Evolutionary conservation across 2,888 invertebrate species (phyloP), one percentile per base, ranked within the genome.

Genomic region (Drosophila hamatofila): DNA sequence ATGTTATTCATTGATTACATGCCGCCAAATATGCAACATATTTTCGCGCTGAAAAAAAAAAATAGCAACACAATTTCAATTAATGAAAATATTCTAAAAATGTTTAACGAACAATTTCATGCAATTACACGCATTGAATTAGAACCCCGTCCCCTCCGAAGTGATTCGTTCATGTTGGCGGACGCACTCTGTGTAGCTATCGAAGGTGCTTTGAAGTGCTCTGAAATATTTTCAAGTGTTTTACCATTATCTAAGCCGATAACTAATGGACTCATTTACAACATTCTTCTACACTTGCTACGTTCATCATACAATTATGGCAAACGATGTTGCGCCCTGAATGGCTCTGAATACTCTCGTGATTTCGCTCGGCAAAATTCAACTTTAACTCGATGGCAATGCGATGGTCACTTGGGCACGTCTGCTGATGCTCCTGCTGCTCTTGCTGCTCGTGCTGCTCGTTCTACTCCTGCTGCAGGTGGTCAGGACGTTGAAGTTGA

Each of bases 401-500:
- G 56, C 63, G 61, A 71, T 70, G 57, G 66, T 78, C 85, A 86
- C 91, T 91, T 91, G 90, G 84, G 80, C 91, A 91, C 92, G 87
- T 88, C 80, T 75, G 55, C 51, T 58, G 59, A 30, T 56, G 54
- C 44, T 51, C n/a, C n/a, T n/a, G n/a, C n/a, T n/a, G n/a, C n/a
- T 48, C 48, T 1, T 48, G 52, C 37, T 51, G 48, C 44, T 52
- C 11, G 48, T 69, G 56, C 51, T 81, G 76, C 79, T 51, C 7
- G 48, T 70, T 49, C 54, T 80, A 73, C 79, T 46, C 9, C 58
- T 66, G 58, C 55, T 81, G 77, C 78, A 93, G 93, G 93, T 91
- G 93, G 92, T 85, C 93, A 92, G 91, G 93, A 93, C 77, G 90
- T 91, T 80, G 92, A 92, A 89, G 90, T 91, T 88, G 92, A 93